A percentile compares a stretch with the other conserved stretches of the same genome.
These are phyloP conservation scores for Taeniopygia guttata DNA, from an alignment of 2,797 vertebrate genomes.

Conservation along the genomic window DNA sequence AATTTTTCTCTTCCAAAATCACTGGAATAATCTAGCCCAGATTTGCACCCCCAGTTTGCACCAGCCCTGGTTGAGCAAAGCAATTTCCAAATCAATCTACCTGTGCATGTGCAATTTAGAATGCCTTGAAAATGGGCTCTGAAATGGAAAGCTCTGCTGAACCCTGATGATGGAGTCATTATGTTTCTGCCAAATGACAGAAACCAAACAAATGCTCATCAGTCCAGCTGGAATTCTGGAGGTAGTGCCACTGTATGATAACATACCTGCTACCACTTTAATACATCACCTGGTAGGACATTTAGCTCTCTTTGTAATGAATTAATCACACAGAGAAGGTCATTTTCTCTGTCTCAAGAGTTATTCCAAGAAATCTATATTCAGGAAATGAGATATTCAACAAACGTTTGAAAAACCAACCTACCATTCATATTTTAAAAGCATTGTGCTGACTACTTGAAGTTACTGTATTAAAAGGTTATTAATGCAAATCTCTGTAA, in stretches of 20 bases:
- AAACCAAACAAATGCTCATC: background rate
- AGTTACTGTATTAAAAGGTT: constrained; percentile 38
- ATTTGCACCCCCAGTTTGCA: background rate
- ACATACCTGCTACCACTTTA: background rate
- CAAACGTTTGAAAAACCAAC: constrained; percentile 31
- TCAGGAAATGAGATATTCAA: background rate
- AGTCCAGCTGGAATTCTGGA: background rate
- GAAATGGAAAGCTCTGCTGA: background rate
- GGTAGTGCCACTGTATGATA: background rate
- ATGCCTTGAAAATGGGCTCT: background rate
- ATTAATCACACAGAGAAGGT: background rate
- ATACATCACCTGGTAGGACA: background rate
- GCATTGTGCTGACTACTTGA: background rate
- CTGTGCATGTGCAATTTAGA: background rate
- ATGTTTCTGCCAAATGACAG: background rate
- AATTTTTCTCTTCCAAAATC: background rate
- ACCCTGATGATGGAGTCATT: background rate
- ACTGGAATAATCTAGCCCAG: background rate
- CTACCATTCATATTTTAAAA: background rate
- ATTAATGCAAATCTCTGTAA: constrained; percentile 45
- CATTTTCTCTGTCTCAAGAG: background rate
- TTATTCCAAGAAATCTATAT: constrained; percentile 10
- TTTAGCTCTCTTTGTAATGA: background rate
- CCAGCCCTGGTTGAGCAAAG: background rate
- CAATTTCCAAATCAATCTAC: constrained; percentile 1